A percentile compares a stretch with the other conserved stretches of the same genome.
These are phyloP conservation scores for Platichthys flesus DNA, from an alignment of 2,113 vertebrate genomes.

Conservation along the genomic window DNA sequence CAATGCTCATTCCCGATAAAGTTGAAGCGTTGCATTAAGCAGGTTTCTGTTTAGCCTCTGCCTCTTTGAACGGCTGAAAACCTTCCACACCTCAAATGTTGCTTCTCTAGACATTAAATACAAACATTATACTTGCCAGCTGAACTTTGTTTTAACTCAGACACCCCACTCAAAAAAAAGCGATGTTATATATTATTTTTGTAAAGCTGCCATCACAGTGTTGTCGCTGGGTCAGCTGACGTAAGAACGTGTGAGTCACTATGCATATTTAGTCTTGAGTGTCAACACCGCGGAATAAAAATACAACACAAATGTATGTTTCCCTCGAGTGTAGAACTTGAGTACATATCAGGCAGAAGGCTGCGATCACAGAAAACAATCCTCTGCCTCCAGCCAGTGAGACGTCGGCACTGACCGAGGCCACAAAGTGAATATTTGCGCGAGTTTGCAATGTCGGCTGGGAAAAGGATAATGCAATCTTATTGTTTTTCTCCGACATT, in stretches of 20 bases:
- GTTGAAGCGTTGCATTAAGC: background rate
- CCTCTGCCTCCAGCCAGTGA: slow-evolving; percentile 22
- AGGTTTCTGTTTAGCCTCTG: background rate
- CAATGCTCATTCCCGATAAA: slow-evolving; percentile 11
- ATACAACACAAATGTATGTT: slow-evolving; percentile 3
- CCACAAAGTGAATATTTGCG: slow-evolving; percentile 31
- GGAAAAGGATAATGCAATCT: slow-evolving; percentile 41
- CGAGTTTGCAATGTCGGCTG: slow-evolving; percentile 22
- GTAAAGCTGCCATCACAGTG: background rate
- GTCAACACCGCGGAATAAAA: slow-evolving; percentile 15
- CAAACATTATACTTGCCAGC: background rate
- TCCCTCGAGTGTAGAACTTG: background rate
- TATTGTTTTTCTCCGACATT: background rate
- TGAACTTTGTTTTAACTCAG: background rate
- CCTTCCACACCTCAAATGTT: background rate
- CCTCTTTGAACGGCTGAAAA: background rate
- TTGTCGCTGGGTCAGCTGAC: slow-evolving; percentile 23
- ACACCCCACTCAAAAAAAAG: background rate
- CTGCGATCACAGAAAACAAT: slow-evolving; percentile 29
- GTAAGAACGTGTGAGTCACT: slow-evolving; percentile 18
- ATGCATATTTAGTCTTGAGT: background rate
- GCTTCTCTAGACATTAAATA: background rate
- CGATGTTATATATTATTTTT: background rate
- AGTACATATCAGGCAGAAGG: slow-evolving; percentile 21
- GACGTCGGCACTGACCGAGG: slow-evolving; percentile 26